These are phyloP conservation scores for Drepana arcuata DNA, from an alignment of 1,140 invertebrate species.

Conservation along the genomic window DNA sequence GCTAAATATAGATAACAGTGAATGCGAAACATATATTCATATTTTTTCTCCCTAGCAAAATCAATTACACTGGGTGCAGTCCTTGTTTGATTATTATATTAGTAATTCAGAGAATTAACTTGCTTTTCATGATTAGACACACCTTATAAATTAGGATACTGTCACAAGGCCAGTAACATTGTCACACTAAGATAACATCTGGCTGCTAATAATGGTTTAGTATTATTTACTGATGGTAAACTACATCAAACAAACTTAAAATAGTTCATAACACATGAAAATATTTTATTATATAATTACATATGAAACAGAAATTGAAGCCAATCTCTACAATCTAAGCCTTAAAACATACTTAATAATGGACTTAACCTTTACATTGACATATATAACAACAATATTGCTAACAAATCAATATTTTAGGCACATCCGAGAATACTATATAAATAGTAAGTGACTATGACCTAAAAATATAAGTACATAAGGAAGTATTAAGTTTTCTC, in stretches of 20 bases:
- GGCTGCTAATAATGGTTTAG: conserved; percentile 5
- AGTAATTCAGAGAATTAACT: conserved; percentile 7
- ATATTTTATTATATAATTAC: too few relatives aligned
- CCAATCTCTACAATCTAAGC: too few relatives aligned
- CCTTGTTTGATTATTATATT: conserved; percentile 2
- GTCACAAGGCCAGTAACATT: too few relatives aligned
- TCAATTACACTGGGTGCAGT: conserved; percentile 10
- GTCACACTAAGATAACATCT: conserved; percentile 8
- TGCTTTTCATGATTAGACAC: conserved; percentile 12
- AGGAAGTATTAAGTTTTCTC: conserved; percentile 55
- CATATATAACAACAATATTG: conserved; percentile 36
- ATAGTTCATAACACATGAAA: too few relatives aligned
- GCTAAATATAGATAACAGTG: too few relatives aligned
- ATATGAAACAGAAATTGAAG: too few relatives aligned
- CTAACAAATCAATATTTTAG: conserved; percentile 55
- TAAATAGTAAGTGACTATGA: conserved; percentile 34
- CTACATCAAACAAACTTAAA: too few relatives aligned
- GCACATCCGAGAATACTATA: conserved; percentile 58
- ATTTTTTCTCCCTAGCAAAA: conserved; percentile 11
- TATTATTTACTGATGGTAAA: too few relatives aligned
- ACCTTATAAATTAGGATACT: conserved; percentile 6
- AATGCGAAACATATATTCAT: too few relatives aligned
- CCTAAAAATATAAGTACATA: conserved; percentile 57
- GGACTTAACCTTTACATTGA: conserved; percentile 12
- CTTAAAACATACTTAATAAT: conserved; percentile 7